These are phyloP conservation scores for Orthosia gracilis DNA, from an alignment of 2,888 invertebrate genomes.

Conservation along the genomic window DNA sequence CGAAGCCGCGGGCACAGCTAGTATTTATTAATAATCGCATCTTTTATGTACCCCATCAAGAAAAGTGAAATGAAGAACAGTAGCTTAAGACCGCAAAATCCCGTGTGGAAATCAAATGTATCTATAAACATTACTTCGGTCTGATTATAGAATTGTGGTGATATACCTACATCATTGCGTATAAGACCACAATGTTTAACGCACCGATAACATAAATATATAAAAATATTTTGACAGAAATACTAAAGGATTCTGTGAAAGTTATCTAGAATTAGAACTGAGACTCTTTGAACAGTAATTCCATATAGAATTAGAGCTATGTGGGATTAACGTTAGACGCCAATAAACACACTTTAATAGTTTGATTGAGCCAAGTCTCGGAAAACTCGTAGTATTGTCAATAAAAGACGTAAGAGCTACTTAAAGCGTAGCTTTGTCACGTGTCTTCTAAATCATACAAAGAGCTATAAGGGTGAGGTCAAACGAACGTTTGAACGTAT, in stretches of 20 bases:
- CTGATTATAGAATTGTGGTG: background rate
- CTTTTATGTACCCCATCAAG: background rate
- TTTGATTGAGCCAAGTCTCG: constrained; percentile 13
- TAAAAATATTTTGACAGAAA: constrained; percentile 13
- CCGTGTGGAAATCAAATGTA: constrained; percentile 4
- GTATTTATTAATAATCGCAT: background rate
- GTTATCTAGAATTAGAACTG: background rate
- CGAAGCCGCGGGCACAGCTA: no score
- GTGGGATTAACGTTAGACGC: background rate
- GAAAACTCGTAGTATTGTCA: background rate
- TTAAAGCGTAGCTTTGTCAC: background rate
- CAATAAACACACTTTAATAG: constrained; percentile 3
- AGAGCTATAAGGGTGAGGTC: background rate
- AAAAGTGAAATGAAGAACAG: background rate
- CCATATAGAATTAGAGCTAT: background rate
- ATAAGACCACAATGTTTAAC: no score
- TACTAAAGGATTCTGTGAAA: constrained; percentile 6
- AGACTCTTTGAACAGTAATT: background rate
- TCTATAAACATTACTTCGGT: background rate
- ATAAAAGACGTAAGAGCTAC: background rate
- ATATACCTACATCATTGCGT: constrained; percentile 10
- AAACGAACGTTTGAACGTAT: no score
- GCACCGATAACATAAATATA: background rate
- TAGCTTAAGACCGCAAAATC: background rate
- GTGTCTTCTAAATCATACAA: background rate